Evolutionary conservation across 2,888 invertebrate species (phyloP).

Genomic region (Meiosimyza platycephala): DNA sequence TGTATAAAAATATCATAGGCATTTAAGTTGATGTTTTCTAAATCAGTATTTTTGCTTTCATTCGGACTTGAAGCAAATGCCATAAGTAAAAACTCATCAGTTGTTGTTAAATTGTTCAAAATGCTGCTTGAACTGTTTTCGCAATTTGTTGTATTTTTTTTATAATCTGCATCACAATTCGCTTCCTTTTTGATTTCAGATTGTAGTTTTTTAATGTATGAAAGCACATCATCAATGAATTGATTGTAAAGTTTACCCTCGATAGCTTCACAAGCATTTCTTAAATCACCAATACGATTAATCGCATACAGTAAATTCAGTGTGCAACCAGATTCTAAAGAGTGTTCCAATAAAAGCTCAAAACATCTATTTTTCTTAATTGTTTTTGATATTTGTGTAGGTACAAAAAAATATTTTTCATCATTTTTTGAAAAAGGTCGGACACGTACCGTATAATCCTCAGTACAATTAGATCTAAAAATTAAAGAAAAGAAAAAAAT

Average conservation of each 20-base stretch:
- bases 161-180: slow-evolving; percentile 2
- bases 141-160: background rate
- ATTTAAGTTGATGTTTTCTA: slow-evolving; percentile 29
- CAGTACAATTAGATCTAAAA: slow-evolving; percentile 16
- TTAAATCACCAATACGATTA: slow-evolving; percentile 59
- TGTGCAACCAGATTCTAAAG: slow-evolving; percentile 61
- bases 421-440: slow-evolving; percentile 55
- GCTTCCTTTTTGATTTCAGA: slow-evolving; percentile 30
- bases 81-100: slow-evolving; percentile 55
- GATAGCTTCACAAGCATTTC: slow-evolving; percentile 50
- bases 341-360: slow-evolving; percentile 56
- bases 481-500: background rate
- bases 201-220: slow-evolving; percentile 46
- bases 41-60: slow-evolving; percentile 24
- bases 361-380: slow-evolving; percentile 56
- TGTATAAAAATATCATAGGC: slow-evolving; percentile 40
- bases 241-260: slow-evolving; percentile 54
- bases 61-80: slow-evolving; percentile 52
- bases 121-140: background rate
- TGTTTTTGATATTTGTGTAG: slow-evolving; percentile 48
- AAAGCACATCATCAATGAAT: slow-evolving; percentile 51
- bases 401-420: slow-evolving; percentile 51
- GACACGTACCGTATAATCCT: slow-evolving; percentile 45
- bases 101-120: slow-evolving; percentile 49
- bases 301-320: slow-evolving; percentile 60